Base-by-base conservation (phyloP, 2,888 invertebrate species). In the Drosophila niveifrons region DNA sequence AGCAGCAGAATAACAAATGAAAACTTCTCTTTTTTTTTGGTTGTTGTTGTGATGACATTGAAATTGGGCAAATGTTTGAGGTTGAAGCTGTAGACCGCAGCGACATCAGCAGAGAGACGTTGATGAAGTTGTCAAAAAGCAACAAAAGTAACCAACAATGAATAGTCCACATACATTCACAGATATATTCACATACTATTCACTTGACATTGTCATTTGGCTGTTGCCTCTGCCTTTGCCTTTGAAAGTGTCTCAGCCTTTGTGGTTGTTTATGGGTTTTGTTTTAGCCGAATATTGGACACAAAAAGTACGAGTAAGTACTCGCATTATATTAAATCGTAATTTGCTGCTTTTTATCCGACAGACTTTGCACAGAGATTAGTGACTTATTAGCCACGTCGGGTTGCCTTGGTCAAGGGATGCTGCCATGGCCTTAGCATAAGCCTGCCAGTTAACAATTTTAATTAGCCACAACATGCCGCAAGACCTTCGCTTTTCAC, bases 71-170 rank as follows among this genome's bases (percentile, higher is more conserved):
- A 41, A 44, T 15, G n/a, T 0, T 29, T 29, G 28, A 18, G 34
- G n/a, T 7, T 23, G 47, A n/a, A 51, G 11, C 36, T 59, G 66
- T 80, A 75, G 76, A 79, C 66, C 66, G 58, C 75, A 77, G n/a
- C n/a, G n/a, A 43, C 53, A 4, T 4, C 28, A 28, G 28, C 28
- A 8, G 31, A 31, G 41, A 52, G 75, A 83, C 78, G 68, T 78
- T 83, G 89, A 83, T 84, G 69, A 66, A 89, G 89, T 67, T 84
- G 83, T 83, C 69, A 78, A 84, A 79, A 78, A 70, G 34, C 85
- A 72, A 67, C 75, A 66, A 71, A 48, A 67, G 47, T 29, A 50
- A 64, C 34, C 34, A 72, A 78, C 68, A 77, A 80, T 64, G 64
- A 50, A 64, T 68, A 68, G 55, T 51, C 65, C 36, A 82, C 50